Evolutionary conservation across 2,888 invertebrate species (phyloP).

Genomic region (Apotomis betuletana): DNA sequence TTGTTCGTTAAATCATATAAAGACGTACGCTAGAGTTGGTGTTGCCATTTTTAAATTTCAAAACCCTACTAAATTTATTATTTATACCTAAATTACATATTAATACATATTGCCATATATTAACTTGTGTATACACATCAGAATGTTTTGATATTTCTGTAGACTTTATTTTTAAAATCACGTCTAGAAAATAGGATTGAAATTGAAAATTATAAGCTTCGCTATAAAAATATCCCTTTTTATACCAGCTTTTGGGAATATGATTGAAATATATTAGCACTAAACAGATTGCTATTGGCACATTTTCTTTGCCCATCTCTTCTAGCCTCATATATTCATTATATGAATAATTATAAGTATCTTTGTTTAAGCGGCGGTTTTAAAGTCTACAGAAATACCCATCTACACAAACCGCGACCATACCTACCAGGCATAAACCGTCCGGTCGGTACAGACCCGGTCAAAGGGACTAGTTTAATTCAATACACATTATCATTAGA

Average conservation of each 20-base stretch:
- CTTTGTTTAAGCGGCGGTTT: background rate
- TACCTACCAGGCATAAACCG: background rate
- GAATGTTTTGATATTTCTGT: slow-evolving; percentile 6
- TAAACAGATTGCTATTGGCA: too few species aligned
- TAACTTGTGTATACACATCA: slow-evolving; percentile 34
- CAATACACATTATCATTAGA: slow-evolving; percentile 29
- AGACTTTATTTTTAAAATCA: slow-evolving; percentile 9
- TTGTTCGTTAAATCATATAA: slow-evolving; percentile 19
- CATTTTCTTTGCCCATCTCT: too few species aligned
- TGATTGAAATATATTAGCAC: too few species aligned
- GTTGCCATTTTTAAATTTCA: slow-evolving; percentile 36
- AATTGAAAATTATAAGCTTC: background rate
- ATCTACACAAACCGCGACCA: slow-evolving; percentile 29
- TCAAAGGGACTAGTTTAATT: slow-evolving; percentile 33
- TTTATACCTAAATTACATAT: slow-evolving; percentile 41
- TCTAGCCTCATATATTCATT: too few species aligned
- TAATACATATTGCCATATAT: slow-evolving; percentile 41
- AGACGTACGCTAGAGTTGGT: slow-evolving; percentile 40
- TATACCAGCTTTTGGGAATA: background rate
- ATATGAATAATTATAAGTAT: background rate
- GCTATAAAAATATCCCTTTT: background rate
- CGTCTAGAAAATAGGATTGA: background rate
- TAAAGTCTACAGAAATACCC: slow-evolving; percentile 25
- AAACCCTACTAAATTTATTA: slow-evolving; percentile 40
- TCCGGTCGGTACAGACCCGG: slow-evolving; percentile 21